A percentile compares a stretch with the other conserved stretches of the same genome.
phyloP scores from a whole-genome alignment of 2,113 vertebrate genomes.

The Astatoreochromis straeleni region DNA sequence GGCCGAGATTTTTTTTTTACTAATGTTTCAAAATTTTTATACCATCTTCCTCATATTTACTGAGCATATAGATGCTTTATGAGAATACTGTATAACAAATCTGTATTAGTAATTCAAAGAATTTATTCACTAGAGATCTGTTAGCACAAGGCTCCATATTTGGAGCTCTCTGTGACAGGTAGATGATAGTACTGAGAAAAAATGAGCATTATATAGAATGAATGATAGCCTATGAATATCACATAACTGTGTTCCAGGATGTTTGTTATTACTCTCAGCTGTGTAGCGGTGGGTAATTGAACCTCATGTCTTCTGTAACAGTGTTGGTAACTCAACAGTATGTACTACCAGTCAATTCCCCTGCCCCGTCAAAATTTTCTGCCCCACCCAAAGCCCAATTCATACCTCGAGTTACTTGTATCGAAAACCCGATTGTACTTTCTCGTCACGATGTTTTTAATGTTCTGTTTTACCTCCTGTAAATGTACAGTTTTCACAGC shows the following conservation, averaged over 20 bases:
- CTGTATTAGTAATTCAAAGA: constrained; percentile 72
- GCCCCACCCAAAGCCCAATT: constrained; percentile 6
- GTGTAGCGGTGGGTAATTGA: constrained; percentile 53
- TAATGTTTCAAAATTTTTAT: constrained; percentile 67
- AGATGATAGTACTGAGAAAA: constrained; percentile 76
- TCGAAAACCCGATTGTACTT: constrained; percentile 48
- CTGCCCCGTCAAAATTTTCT: constrained; percentile 24
- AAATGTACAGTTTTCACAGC: constrained; percentile 88
- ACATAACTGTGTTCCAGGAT: constrained; percentile 79
- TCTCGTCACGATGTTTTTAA: constrained; percentile 49
- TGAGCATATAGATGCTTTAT: constrained; percentile 67
- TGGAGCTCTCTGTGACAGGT: constrained; percentile 75
- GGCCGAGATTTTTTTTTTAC: constrained; percentile 63
- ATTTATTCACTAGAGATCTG: constrained; percentile 78
- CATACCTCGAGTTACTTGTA: constrained; percentile 52
- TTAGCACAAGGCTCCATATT: constrained; percentile 73
- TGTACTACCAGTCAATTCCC: constrained; percentile 51
- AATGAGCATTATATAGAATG: constrained; percentile 73
- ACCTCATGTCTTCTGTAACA: constrained; percentile 77
- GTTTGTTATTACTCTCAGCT: constrained; percentile 58
- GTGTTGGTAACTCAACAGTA: constrained; percentile 67
- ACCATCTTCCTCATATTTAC: constrained; percentile 69
- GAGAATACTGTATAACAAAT: constrained; percentile 67
- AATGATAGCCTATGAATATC: constrained; percentile 78
- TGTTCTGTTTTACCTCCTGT: constrained; percentile 61